A percentile compares a stretch with the other conserved stretches of the same genome.
phyloP scores from a whole-genome alignment of 1,140 invertebrate species.

The Bombyx mandarina region DNA sequence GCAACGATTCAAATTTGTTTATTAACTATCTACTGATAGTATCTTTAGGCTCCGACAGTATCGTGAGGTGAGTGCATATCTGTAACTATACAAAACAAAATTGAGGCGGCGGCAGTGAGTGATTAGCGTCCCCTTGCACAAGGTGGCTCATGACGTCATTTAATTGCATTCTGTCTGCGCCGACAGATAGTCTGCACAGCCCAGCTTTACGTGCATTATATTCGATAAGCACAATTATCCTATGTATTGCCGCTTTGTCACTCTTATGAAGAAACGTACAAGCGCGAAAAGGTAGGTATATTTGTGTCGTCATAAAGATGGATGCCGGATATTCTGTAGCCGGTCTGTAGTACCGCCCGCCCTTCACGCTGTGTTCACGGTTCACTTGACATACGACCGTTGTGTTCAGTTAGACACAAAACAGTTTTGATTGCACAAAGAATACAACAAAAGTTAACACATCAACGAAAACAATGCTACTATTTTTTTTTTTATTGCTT shows the following conservation, averaged over 20 bases:
- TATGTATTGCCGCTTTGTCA: constrained; percentile 4
- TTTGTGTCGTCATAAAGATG: not conserved
- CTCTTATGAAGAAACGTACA: not conserved
- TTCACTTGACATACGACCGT: not conserved
- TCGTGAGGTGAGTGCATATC: too few species aligned
- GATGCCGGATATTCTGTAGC: not conserved
- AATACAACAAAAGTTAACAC: too few species aligned
- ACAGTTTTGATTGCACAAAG: too few species aligned
- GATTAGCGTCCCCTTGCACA: constrained; percentile 16
- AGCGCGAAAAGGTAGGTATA: constrained; percentile 4
- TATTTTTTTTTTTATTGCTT: too few species aligned
- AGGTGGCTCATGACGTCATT: constrained; percentile 43
- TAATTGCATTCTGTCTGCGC: constrained; percentile 39
- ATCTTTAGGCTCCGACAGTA: too few species aligned
- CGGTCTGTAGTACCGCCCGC: constrained; percentile 11
- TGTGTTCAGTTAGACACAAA: not conserved
- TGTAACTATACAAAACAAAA: too few species aligned
- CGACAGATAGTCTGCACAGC: constrained; percentile 46
- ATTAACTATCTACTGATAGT: too few species aligned
- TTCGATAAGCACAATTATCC: constrained; percentile 16
- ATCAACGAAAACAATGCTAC: too few species aligned
- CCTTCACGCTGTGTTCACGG: constrained; percentile 11
- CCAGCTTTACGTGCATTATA: constrained; percentile 24
- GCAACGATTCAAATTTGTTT: too few species aligned
- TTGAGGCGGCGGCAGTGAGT: not conserved